These are phyloP conservation scores for Sebastes itinus DNA, from an alignment of 2,797 vertebrate genomes.

Conservation along the genomic window DNA sequence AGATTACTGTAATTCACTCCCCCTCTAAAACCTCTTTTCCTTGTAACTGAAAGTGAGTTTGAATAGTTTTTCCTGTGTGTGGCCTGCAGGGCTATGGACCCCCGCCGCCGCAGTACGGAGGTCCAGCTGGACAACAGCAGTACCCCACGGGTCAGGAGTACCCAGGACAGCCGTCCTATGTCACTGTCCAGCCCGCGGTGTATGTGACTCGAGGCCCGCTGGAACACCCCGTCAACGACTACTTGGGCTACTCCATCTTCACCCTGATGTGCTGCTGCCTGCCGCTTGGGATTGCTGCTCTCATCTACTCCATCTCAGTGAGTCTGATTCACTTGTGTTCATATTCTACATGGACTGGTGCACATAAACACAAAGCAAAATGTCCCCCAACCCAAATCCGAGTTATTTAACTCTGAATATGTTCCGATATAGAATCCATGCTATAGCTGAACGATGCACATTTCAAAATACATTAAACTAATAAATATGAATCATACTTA, in stretches of 20 bases:
- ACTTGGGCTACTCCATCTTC: slow-evolving; percentile 83
- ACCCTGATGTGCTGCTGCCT: slow-evolving; percentile 84
- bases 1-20: fast-evolving
- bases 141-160: slow-evolving; percentile 34
- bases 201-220: slow-evolving; percentile 56
- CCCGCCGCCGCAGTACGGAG: slow-evolving; percentile 22
- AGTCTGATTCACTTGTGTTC: slow-evolving; percentile 50
- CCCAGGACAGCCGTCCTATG: background rate
- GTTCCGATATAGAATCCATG: background rate
- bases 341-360: background rate
- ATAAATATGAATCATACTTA: background rate
- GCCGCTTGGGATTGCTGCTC: slow-evolving; percentile 80
- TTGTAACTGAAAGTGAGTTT: background rate
- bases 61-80: background rate
- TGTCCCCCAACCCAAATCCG: background rate
- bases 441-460: background rate
- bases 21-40: background rate
- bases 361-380: background rate
- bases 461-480: background rate
- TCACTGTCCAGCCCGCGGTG: slow-evolving; percentile 67
- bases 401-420: background rate
- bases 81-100: slow-evolving; percentile 31
- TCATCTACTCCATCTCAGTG: slow-evolving; percentile 82
- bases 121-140: slow-evolving; percentile 17
- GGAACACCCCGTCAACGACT: slow-evolving; percentile 63